Conservation (phyloP, 2,888 invertebrate genomes). For the Druceiella hillmani region DNA sequence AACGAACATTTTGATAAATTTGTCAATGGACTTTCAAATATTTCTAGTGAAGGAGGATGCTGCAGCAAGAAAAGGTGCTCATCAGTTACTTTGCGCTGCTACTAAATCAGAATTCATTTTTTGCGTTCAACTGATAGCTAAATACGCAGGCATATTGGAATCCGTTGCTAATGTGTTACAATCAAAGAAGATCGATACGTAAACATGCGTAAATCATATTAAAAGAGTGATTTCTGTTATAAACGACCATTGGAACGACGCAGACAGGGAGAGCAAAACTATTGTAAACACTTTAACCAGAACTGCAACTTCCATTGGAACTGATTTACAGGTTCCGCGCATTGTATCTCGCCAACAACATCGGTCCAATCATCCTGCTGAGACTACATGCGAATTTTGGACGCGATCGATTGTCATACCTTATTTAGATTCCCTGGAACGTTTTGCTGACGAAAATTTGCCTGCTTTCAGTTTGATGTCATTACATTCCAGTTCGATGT, state of each 20-base stretch:
- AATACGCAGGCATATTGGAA: constrained; percentile 12
- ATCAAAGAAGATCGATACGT: constrained; percentile 8
- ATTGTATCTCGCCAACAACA: constrained; percentile 7
- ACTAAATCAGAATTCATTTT: constrained; percentile 9
- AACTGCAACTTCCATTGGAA: constrained; percentile 8
- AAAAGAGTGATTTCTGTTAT: constrained; percentile 8
- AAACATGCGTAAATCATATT: constrained; percentile 6
- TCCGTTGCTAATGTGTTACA: constrained; percentile 11
- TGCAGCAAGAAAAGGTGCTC: constrained; percentile 7
- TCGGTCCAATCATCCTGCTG: no score
- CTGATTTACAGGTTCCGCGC: constrained; percentile 8
- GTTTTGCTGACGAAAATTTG: no score
- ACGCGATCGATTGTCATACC: no score
- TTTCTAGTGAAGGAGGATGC: constrained; percentile 4
- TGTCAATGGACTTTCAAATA: constrained; percentile 9
- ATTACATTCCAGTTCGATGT: no score
- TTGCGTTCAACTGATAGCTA: constrained; percentile 8
- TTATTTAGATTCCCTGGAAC: no score
- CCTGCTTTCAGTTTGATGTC: no score
- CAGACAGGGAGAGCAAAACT: constrained; percentile 8
- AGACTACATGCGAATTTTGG: no score
- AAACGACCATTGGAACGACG: constrained; percentile 6
- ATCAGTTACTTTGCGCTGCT: constrained; percentile 9
- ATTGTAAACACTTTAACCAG: constrained; percentile 8
- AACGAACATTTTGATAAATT: constrained; percentile 16